Base-by-base conservation (phyloP, 2,797 vertebrate genomes). In the Salarias fasciatus region DNA sequence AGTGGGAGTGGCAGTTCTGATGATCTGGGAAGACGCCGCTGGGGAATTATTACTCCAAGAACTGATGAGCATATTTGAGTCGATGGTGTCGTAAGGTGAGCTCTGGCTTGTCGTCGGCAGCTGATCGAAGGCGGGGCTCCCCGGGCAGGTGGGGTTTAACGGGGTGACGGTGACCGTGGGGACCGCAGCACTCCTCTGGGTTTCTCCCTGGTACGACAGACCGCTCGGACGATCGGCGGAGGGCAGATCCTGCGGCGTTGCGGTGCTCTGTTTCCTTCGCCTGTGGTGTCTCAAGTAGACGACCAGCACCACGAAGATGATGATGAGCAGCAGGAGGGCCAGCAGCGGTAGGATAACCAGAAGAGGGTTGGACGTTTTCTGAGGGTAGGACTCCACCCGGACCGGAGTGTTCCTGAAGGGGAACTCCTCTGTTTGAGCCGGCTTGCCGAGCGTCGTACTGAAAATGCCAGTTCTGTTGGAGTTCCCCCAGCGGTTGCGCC, bases 111-210 rank as follows among this genome's bases (percentile, higher is more conserved):
- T 71, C 4, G 87, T 69, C 24, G 73, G 58, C 13, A 82, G 70
- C 10, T 79, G 79, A 14, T 79, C 55, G 10, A 83, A 1, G 2
- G 83, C 71, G 0, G 92, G 72, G 61, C 91, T 91, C 5, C 74
- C 43, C 4, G 85, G 75, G 36, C 69, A 47, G 5, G 46, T 87
- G 63, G 91, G 89, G 47, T 75, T 86, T 33, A 98, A 83, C 31
- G 92, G 94, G 10, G 93, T 99, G 79, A 97, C 93, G 0, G 90
- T 96, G 50, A 97, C 96, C 0, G 79, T 79, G 33, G 95, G 95
- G 46, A 95, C 68, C 0, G 92, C 76, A 18, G 83, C 24, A 53
- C 90, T 94, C 69, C 84, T 84, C 72, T 95, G 93, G 11, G 85
- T 36, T 53, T 84, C 85, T 50, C 77, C 84, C 3, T 2, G 57